Conservation (phyloP, 1,140 invertebrate genomes). For the Drosophila pectinifera region DNA sequence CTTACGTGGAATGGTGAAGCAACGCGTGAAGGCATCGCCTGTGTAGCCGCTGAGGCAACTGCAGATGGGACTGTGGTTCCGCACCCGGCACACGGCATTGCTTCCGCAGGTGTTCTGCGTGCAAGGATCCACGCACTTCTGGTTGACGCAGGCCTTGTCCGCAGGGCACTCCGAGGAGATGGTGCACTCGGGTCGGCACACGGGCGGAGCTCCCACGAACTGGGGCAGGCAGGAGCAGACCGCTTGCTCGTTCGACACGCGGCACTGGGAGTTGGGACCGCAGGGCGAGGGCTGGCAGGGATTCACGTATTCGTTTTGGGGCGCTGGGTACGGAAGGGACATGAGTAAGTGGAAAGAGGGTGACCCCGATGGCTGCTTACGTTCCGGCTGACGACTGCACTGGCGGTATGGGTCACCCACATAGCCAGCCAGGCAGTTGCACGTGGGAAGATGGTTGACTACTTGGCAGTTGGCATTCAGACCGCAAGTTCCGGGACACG, state of each 20-base stretch:
- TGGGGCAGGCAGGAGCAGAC: conserved; percentile 88
- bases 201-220: conserved; percentile 88
- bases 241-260: conserved; percentile 87
- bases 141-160: conserved; percentile 89
- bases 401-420: conserved; percentile 88
- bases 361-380: conserved; percentile 51
- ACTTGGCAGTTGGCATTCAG: conserved; percentile 91
- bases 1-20: conserved; percentile 87
- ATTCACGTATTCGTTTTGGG: conserved; percentile 83
- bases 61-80: conserved; percentile 91
- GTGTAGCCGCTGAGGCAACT: conserved; percentile 87
- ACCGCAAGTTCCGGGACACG: conserved; percentile 90
- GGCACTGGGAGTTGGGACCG: conserved; percentile 88
- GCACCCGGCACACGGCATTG: conserved; percentile 90
- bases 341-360: conserved; percentile 17
- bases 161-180: conserved; percentile 89
- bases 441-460: conserved; percentile 89
- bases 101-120: conserved; percentile 89
- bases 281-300: conserved; percentile 89
- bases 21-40: conserved; percentile 89
- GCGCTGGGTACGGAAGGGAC: conserved; percentile 58
- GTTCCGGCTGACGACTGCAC: conserved; percentile 84
- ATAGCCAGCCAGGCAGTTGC: conserved; percentile 89
- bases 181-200: conserved; percentile 88
- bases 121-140: conserved; percentile 89